Evolutionary conservation across 92 coral and sea anemone species (phyloP).

Genomic region (Zoanthus gigantus): DNA sequence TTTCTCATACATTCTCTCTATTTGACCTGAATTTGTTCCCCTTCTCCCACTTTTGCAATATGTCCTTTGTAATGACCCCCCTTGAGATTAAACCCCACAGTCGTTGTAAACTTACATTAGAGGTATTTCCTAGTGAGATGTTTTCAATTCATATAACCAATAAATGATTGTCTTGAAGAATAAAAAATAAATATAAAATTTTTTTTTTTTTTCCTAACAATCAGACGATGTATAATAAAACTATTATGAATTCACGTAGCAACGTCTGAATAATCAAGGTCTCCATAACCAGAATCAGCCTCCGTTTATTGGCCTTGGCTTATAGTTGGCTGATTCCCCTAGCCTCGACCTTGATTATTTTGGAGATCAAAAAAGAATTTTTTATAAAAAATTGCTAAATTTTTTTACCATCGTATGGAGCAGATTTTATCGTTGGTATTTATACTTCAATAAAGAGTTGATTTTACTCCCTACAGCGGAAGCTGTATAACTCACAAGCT

Average conservation of each 20-base stretch:
- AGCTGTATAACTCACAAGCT: not conserved
- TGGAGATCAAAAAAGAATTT: not conserved
- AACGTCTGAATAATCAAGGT: not conserved
- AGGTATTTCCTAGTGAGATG: not conserved
- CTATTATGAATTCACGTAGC: not conserved
- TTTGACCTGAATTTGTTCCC: too few species aligned
- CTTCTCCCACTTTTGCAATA: not conserved
- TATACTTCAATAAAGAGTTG: not conserved
- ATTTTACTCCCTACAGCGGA: conserved; percentile 1
- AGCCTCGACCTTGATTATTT: too few species aligned
- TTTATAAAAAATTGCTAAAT: not conserved
- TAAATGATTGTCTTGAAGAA: not conserved
- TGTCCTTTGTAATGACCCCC: not conserved
- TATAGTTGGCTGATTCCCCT: too few species aligned
- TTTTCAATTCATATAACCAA: not conserved
- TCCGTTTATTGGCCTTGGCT: not conserved
- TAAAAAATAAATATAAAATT: not conserved
- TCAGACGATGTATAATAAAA: not conserved
- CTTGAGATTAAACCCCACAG: not conserved
- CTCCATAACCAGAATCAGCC: not conserved
- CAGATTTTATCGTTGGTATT: not conserved
- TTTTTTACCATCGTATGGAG: not conserved
- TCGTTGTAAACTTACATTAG: not conserved
- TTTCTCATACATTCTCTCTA: too few species aligned
- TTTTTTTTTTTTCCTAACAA: not conserved